phyloP scores from a whole-genome alignment of 2,888 invertebrate species.

The Diadegma fenestrale region DNA sequence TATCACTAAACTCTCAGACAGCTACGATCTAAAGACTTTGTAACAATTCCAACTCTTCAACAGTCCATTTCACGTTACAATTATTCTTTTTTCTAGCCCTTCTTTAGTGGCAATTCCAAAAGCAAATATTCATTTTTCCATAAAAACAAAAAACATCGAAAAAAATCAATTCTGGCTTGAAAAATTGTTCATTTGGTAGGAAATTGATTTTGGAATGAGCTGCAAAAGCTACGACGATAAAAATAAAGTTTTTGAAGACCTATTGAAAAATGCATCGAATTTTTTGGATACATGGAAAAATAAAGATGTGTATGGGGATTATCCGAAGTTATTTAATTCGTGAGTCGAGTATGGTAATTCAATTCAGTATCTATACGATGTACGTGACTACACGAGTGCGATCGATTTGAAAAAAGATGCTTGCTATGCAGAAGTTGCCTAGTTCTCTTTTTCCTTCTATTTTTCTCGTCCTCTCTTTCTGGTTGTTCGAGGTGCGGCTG shows the following conservation, averaged over 20 bases:
- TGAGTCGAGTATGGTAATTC: constrained; percentile 26
- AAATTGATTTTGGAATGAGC: too few species aligned
- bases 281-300: background rate
- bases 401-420: constrained; percentile 34
- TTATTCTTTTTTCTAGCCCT: background rate
- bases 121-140: too few species aligned
- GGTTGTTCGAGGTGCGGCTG: constrained; percentile 55
- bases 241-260: background rate
- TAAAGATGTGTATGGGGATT: background rate
- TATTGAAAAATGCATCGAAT: background rate
- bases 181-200: too few species aligned
- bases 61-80: constrained; percentile 18
- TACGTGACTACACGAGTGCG: constrained; percentile 40
- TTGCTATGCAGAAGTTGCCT: constrained; percentile 43
- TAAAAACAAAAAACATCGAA: too few species aligned
- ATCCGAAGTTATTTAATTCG: constrained; percentile 10
- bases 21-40: constrained; percentile 9
- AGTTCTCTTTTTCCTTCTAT: constrained; percentile 6
- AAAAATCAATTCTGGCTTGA: too few species aligned
- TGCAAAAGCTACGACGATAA: background rate
- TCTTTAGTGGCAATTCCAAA: background rate
- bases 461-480: background rate
- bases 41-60: constrained; percentile 37
- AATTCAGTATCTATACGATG: constrained; percentile 24
- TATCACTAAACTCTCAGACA: constrained; percentile 37